Conservation (phyloP, 2,113 vertebrate species). For the Prinia subflava region DNA sequence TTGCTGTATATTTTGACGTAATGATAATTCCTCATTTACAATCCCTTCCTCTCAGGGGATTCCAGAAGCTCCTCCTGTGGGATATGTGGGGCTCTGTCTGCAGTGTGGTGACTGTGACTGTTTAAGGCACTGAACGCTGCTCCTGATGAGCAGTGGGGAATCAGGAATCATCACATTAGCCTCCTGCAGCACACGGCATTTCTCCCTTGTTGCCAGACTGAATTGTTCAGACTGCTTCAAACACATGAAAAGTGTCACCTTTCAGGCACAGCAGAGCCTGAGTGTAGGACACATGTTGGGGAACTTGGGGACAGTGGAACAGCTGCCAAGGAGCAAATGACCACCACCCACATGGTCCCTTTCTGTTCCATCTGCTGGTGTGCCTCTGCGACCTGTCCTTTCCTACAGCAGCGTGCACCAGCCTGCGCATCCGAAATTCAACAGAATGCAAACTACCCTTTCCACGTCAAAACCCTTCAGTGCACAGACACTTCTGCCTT, state of each 20-base stretch:
- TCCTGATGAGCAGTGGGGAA: neutral
- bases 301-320: neutral
- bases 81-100: neutral
- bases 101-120: neutral
- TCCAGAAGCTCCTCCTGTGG: neutral
- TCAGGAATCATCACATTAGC: neutral
- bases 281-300: neutral
- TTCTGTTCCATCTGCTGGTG: neutral
- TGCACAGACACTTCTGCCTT: neutral
- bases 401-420: neutral
- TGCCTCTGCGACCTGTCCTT: neutral
- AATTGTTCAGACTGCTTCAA: neutral
- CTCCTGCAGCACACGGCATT: accelerated
- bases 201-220: neutral
- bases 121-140: neutral
- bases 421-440: neutral
- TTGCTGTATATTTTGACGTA: neutral
- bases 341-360: neutral
- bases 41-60: neutral
- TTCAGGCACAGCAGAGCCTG: neutral
- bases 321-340: neutral
- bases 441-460: neutral
- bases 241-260: neutral
- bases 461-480: neutral
- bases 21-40: neutral